Evolutionary conservation across 1,140 invertebrate species (phyloP), one percentile per base, ranked within the genome.

Genomic region (Cotesia typhae): DNA sequence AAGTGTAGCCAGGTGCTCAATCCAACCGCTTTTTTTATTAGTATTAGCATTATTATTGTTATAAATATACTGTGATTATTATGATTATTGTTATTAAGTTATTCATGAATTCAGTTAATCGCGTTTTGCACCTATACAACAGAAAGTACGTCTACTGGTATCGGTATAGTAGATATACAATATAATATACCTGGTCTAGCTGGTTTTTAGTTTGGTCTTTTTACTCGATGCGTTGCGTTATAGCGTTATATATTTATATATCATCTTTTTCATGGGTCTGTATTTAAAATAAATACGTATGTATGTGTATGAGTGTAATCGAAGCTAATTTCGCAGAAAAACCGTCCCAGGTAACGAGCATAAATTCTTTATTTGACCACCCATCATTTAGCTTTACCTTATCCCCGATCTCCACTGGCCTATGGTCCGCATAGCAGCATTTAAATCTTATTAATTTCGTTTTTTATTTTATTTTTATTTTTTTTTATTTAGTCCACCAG

Each of bases 41-140:
- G 28, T 47, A 9, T 47, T 47, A 47, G 6, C 10, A 41, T 41
- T 41, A 41, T 41, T 41, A 41, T 41, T 41, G 38, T 41, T 6
- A 17, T 14, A 55, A 14, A 12, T 17, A 55, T 14, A 65, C 70
- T 67, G 17, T 55, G 38, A 38, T 72, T 61, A 61, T 67, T 67
- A 67, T 78, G 38, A 38, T 72, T 61, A 61, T 67, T 67, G 67
- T 78, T 77, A 81, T 78, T 84, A 86, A 86, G 79, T 81, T 86
- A 86, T 85, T 86, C 84, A 85, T 86, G 81, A 84, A 86, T 86
- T 85, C 85, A 75, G 79, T 84, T 86, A 85, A 85, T 86, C 84
- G 84, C 79, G 79, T 84, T 84, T 78, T 80, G 83, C 82, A 77
- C 80, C 77, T 79, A 76, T 67, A 70, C 75, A 47, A 75, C 61